Percentiles rank a stretch among this genome's conserved stretches.
Conservation (phyloP, 2,113 vertebrate species). For the Chamaea fasciata region DNA sequence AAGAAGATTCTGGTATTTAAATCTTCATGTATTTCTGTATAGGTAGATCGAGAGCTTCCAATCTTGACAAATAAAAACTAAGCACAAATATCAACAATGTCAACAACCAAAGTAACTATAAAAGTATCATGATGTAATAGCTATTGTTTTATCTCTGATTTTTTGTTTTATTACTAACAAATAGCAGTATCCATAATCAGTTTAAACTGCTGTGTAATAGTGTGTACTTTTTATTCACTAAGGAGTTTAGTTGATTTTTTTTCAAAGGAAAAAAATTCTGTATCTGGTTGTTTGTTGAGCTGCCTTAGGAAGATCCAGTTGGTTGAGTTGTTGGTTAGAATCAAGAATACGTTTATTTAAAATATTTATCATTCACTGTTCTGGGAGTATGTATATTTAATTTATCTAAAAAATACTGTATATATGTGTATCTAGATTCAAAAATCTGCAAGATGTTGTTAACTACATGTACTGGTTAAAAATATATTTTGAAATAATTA, state of each 20-base stretch:
- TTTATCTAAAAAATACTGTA: not conserved
- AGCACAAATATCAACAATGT: not conserved
- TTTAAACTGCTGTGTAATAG: not conserved
- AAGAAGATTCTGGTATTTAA: not conserved
- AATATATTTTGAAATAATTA: not conserved
- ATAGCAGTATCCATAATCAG: not conserved
- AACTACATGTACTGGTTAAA: not conserved
- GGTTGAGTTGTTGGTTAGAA: not conserved
- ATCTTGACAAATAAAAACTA: not conserved
- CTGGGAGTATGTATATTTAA: not conserved
- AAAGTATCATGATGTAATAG: not conserved
- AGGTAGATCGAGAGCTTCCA: not conserved
- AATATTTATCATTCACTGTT: not conserved
- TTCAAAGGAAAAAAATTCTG: not conserved
- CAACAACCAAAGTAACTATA: not conserved
- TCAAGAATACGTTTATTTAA: not conserved
- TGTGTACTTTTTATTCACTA: not conserved
- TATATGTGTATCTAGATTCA: not conserved
- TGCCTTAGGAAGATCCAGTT: not conserved
- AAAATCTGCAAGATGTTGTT: not conserved
- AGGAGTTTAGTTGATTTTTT: not conserved
- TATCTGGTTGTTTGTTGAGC: not conserved
- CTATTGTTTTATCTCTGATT: not conserved
- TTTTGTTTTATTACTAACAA: not conserved
- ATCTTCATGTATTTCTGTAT: not conserved